Evolutionary conservation across 2,113 vertebrate species (phyloP), one percentile per base, ranked within the genome.

Genomic region (Phalacrocorax pelagicus): DNA sequence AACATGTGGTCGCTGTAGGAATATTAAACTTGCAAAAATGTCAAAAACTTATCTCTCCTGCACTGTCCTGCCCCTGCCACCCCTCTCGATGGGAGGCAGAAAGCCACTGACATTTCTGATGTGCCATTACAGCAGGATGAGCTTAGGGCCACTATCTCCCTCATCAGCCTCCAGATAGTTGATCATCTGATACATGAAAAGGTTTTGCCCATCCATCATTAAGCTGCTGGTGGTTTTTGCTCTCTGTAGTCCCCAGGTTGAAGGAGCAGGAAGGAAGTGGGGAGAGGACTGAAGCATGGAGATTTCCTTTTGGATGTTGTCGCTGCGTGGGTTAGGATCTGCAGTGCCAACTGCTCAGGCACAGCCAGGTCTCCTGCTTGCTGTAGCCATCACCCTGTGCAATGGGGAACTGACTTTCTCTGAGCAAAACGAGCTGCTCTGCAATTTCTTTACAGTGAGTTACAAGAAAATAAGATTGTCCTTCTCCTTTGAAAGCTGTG

Each of bases 241-340:
- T 87, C 46, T 73, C 44, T 63, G n/a, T 40, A 65, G 61, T 57
- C 36, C 70, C 23, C 66, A 69, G 47, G 44, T 2, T 54, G 65
- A 79, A 94, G 58, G 49, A 82, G 54, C 36, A 40, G 70, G 67
- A 90, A 61, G 72, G 67, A 74, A 47, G 5, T 2, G 0, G 38
- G 12, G 51, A 61, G 38, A 83, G 18, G 15, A 38, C 1, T 4
- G 46, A 72, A 81, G 40, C 34, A 6, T 11, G 42, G 83, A 73
- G 34, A 29, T 94, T 81, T 87, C 65, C 29, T 32, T 92, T 81
- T 1, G 11, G 40, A 12, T 81, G 34, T 32, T 73, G 36, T 42
- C 1, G 0, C 5, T 2, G 27, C 0, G 0, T 83, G 36, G 38
- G 23, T 67, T 34, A 36, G 88, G 40, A 19, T 46, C 5, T 0